These are phyloP conservation scores for Platycercus adscitus DNA, from an alignment of 2,113 vertebrate species.

Conservation along the genomic window DNA sequence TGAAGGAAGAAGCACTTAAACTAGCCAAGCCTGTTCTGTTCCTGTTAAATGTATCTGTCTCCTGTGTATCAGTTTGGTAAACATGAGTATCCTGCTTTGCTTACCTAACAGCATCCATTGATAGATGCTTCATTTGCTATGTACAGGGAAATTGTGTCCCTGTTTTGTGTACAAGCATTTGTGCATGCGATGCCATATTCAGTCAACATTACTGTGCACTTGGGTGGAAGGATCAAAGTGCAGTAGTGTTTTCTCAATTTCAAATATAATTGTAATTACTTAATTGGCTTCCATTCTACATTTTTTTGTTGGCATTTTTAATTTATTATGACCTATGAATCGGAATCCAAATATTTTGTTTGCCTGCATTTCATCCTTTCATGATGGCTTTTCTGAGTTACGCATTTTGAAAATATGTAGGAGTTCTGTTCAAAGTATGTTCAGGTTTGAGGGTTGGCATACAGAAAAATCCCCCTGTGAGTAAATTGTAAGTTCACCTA, in stretches of 20 bases:
- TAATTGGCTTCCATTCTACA: not conserved
- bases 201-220: not conserved
- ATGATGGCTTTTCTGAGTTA: not conserved
- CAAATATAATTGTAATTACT: not conserved
- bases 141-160: not conserved
- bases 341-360: not conserved
- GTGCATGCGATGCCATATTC: not conserved
- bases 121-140: not conserved
- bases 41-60: not conserved
- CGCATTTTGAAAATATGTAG: not conserved
- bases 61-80: not conserved
- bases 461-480: not conserved
- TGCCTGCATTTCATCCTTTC: not conserved
- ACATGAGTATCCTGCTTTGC: not conserved
- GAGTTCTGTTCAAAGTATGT: not conserved
- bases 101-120: not conserved
- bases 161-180: not conserved
- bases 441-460: not conserved
- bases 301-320: not conserved
- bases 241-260: not conserved
- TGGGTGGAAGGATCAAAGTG: not conserved
- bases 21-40: not conserved
- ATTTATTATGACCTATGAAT: not conserved
- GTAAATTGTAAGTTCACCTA: not conserved
- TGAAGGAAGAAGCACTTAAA: not conserved